A percentile compares a stretch with the other conserved stretches of the same genome.
Evolutionary conservation across 2,888 invertebrate genomes (phyloP).

Genomic region (Sphinx pinastri): DNA sequence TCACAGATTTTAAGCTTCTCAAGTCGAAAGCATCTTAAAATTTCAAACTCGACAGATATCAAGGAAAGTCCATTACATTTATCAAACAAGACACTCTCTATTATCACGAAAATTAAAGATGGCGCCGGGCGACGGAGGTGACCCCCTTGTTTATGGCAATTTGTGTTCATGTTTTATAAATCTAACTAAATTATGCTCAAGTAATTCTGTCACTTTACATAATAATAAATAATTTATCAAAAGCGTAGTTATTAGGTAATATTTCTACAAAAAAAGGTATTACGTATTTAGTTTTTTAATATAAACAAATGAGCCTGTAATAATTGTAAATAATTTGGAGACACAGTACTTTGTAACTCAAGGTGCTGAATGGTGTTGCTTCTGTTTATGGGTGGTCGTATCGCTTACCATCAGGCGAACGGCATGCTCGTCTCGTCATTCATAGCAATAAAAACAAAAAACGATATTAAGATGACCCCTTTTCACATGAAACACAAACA

Average conservation of each 20-base stretch:
- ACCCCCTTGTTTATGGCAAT: conserved; percentile 14
- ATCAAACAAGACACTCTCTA: conserved; percentile 40
- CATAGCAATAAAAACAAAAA: too few species aligned
- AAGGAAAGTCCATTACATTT: conserved; percentile 44
- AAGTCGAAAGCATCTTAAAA: conserved; percentile 9
- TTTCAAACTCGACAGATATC: conserved; percentile 39
- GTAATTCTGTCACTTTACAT: conserved; percentile 5
- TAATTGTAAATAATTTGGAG: too few species aligned
- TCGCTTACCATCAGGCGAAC: too few species aligned
- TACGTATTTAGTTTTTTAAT: not conserved
- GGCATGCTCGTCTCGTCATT: too few species aligned
- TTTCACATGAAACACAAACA: too few species aligned
- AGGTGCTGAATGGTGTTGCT: too few species aligned
- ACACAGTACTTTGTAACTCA: too few species aligned
- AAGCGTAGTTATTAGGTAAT: not conserved
- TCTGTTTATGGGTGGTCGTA: too few species aligned
- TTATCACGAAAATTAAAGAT: conserved; percentile 42
- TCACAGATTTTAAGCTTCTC: not conserved
- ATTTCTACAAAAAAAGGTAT: not conserved
- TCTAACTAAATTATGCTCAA: conserved; percentile 8
- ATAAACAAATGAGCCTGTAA: too few species aligned
- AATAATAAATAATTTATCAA: not conserved
- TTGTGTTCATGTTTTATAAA: conserved; percentile 18
- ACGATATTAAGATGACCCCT: too few species aligned
- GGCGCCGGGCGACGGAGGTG: conserved; percentile 32